Percentiles rank a stretch among this genome's conserved stretches.
Conservation (phyloP, 92 coral and sea anemone species). For the Phenganax subtilis region DNA sequence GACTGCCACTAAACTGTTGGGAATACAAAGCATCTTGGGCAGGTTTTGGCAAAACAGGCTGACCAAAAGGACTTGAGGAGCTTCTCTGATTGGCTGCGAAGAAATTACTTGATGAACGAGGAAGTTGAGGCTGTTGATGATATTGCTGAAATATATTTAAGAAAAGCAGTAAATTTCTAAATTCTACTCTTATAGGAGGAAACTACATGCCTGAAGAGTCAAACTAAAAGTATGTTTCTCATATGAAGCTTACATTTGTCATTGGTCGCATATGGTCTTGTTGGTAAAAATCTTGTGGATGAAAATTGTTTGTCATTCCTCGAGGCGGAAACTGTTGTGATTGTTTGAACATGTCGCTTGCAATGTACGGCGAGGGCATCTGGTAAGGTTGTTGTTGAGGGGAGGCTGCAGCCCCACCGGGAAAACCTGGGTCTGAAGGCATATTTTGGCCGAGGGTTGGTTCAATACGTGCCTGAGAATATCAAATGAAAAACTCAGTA, state of each 20-base stretch:
- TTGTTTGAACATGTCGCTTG: slow-evolving; percentile 26
- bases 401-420: not conserved
- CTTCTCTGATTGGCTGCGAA: not conserved
- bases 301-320: slow-evolving; percentile 5
- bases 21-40: slow-evolving; percentile 63
- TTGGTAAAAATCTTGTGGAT: slow-evolving; percentile 15
- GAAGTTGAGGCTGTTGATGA: slow-evolving; percentile 20
- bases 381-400: slow-evolving; percentile 20
- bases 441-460: slow-evolving; percentile 20
- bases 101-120: not conserved
- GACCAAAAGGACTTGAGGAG: slow-evolving; percentile 34
- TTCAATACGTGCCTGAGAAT: slow-evolving; percentile 4
- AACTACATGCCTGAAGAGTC: not conserved
- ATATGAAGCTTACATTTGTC: slow-evolving; percentile 25
- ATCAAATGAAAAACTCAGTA: not conserved
- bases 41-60: slow-evolving; percentile 85
- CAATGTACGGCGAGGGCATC: slow-evolving; percentile 29
- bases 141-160: slow-evolving; percentile 1
- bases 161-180: not conserved
- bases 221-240: not conserved
- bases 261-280: slow-evolving; percentile 38
- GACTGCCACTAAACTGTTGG: slow-evolving; percentile 25
- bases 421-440: slow-evolving; percentile 20
- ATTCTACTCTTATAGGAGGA: not conserved
- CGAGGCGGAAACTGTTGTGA: slow-evolving; percentile 2